Conservation (phyloP, 2,888 invertebrate genomes). For the Orthonevra nobilis region DNA sequence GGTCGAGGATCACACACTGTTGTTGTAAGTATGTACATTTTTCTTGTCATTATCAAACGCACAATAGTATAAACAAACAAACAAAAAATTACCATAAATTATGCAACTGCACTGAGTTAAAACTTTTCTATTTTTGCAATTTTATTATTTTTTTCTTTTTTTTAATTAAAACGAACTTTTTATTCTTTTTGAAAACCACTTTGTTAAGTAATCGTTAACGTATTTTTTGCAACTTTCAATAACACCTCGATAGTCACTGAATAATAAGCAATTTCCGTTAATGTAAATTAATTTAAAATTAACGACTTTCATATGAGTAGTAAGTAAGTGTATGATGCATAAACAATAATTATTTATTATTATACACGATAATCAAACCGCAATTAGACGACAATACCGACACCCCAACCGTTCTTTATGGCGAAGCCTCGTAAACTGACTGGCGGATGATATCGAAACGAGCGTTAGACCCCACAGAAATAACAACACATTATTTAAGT, state of each 20-base stretch:
- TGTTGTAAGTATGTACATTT: neutral
- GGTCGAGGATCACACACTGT: constrained; percentile 17
- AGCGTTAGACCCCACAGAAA: constrained; percentile 69
- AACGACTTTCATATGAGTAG: constrained; percentile 15
- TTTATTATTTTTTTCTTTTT: constrained; percentile 1
- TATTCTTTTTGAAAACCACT: neutral
- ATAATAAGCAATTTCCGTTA: constrained; percentile 39
- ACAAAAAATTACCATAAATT: constrained; percentile 45
- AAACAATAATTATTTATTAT: constrained; percentile 65
- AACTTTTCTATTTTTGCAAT: constrained; percentile 6
- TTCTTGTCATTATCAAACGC: constrained; percentile 1
- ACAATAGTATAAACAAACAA: constrained; percentile 6
- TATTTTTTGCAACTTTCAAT: too few species aligned
- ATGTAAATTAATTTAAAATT: constrained; percentile 38
- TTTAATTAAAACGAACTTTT: neutral
- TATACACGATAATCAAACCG: constrained; percentile 64
- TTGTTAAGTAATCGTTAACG: constrained; percentile 6
- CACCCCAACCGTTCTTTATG: constrained; percentile 68
- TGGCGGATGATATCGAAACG: constrained; percentile 62
- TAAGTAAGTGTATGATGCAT: constrained; percentile 23
- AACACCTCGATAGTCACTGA: constrained; percentile 23
- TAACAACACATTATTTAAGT: constrained; percentile 50
- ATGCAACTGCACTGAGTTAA: constrained; percentile 26
- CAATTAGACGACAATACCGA: constrained; percentile 60
- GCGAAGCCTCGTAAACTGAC: constrained; percentile 69